These are phyloP conservation scores for Peromyscus leucopus DNA, from an alignment of 2,113 vertebrate genomes.

Conservation along the genomic window DNA sequence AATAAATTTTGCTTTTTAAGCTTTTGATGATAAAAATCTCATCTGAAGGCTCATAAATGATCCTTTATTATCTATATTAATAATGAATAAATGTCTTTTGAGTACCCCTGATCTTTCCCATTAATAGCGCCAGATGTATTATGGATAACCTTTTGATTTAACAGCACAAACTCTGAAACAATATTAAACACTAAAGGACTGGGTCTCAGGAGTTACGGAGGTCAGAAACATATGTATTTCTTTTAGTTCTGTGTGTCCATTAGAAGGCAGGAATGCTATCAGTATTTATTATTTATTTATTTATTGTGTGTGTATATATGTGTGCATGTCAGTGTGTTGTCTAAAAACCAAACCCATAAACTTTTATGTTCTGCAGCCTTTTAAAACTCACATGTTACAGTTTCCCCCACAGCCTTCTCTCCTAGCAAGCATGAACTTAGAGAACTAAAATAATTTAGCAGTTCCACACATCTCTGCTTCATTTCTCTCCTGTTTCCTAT, in stretches of 20 bases:
- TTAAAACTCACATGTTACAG: constrained; percentile 75
- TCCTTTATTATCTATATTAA: constrained; percentile 94
- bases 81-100: constrained; percentile 94
- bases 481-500: not conserved
- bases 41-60: constrained; percentile 92
- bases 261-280: constrained; percentile 69
- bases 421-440: constrained; percentile 65
- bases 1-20: constrained; percentile 91
- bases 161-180: constrained; percentile 91
- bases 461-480: not conserved
- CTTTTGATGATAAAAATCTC: constrained; percentile 93
- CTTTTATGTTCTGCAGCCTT: constrained; percentile 80
- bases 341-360: constrained; percentile 81
- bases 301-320: constrained; percentile 27
- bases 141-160: constrained; percentile 93
- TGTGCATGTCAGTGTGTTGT: constrained; percentile 35
- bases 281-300: constrained; percentile 24
- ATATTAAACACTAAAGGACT: constrained; percentile 88
- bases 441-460: constrained; percentile 64
- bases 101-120: constrained; percentile 89
- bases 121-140: constrained; percentile 90
- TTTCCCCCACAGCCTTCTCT: constrained; percentile 66
- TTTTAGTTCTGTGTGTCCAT: constrained; percentile 79
- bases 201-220: constrained; percentile 83
- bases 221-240: constrained; percentile 87